These are phyloP conservation scores for Ceratina calcarata DNA, from an alignment of 1,140 invertebrate species.

Conservation along the genomic window DNA sequence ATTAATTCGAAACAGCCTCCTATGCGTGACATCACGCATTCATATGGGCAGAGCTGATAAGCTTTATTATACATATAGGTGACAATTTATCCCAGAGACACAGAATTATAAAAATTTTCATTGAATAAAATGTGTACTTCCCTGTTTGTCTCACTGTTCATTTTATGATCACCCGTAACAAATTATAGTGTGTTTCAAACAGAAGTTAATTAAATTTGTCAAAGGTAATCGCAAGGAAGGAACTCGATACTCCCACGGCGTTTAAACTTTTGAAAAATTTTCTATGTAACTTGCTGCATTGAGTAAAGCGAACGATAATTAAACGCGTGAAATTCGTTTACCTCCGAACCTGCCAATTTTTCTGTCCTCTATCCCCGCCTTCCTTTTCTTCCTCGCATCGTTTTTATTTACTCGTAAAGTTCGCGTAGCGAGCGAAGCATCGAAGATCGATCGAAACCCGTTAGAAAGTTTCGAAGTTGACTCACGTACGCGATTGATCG, in stretches of 20 bases:
- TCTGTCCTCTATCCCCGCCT: background rate
- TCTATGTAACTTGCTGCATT: background rate
- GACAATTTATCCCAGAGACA: too few relatives aligned
- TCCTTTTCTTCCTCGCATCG: background rate
- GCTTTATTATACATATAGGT: too few relatives aligned
- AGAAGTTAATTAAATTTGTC: conserved; percentile 25
- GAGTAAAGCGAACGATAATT: background rate
- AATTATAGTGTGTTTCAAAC: too few relatives aligned
- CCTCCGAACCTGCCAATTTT: background rate
- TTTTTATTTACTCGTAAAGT: background rate
- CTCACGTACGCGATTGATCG: background rate
- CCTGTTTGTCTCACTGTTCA: too few relatives aligned
- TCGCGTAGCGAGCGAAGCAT: background rate
- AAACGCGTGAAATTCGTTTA: background rate
- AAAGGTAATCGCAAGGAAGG: background rate
- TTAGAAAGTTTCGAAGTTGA: background rate
- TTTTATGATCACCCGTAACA: too few relatives aligned
- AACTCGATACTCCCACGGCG: background rate
- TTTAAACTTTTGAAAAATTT: background rate
- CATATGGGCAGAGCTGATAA: too few relatives aligned
- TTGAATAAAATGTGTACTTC: too few relatives aligned
- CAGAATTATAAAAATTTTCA: too few relatives aligned
- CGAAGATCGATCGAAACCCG: conserved; percentile 30
- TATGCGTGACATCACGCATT: too few relatives aligned
- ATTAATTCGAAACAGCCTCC: too few relatives aligned